phyloP scores from a whole-genome alignment of 2,113 vertebrate species.

The Procapra przewalskii region DNA sequence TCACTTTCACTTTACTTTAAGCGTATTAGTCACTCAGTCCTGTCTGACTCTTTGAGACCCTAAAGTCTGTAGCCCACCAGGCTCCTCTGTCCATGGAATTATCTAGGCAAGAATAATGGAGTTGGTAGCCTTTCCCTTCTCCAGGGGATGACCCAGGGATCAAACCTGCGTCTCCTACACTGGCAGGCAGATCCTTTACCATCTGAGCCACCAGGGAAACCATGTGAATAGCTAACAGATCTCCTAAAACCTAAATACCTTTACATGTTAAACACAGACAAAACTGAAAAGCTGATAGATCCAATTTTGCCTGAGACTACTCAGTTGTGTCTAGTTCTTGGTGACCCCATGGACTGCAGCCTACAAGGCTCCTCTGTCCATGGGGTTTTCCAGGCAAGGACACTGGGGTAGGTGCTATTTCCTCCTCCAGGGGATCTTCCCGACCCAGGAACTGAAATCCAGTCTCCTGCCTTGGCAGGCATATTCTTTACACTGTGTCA shows the following conservation, averaged over 20 bases:
- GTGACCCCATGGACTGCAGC: neutral
- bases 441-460: neutral
- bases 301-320: neutral
- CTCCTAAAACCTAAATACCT: neutral
- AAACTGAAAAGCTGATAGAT: neutral
- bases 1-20: neutral
- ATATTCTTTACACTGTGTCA: neutral
- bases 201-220: neutral
- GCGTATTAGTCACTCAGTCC: neutral
- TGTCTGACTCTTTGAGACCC: neutral
- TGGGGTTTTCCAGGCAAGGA: neutral
- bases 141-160: neutral
- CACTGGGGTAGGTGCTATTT: neutral
- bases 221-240: neutral
- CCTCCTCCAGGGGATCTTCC: neutral
- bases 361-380: rapidly evolving
- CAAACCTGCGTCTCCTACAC: neutral
- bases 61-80: neutral
- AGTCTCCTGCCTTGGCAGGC: neutral
- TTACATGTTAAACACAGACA: neutral
- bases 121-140: neutral
- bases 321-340: neutral
- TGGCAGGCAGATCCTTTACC: neutral
- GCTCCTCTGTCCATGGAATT: neutral
- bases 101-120: neutral